Evolutionary conservation across 2,113 vertebrate species (phyloP).

Genomic region (Malurus alboscapulatus): DNA sequence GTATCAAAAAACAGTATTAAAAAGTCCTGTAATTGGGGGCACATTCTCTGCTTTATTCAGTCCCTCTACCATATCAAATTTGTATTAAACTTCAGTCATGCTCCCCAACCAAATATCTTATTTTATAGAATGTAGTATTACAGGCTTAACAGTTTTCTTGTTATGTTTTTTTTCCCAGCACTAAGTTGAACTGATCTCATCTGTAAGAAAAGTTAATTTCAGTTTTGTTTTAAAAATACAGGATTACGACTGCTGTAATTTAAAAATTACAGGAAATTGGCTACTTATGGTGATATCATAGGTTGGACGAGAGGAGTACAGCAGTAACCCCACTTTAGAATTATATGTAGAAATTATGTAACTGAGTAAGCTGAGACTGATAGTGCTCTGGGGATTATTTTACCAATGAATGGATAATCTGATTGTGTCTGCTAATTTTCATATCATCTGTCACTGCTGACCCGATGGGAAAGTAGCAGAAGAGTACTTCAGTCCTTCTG

Average conservation of each 20-base stretch:
- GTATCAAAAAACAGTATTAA: background rate
- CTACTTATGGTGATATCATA: background rate
- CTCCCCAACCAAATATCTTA: background rate
- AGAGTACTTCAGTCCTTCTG: background rate
- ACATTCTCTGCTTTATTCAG: background rate
- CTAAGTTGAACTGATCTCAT: background rate
- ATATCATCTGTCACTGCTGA: background rate
- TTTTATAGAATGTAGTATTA: background rate
- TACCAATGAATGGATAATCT: background rate
- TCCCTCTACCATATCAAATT: background rate
- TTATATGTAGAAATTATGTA: background rate
- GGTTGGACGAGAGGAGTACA: background rate
- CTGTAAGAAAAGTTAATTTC: background rate
- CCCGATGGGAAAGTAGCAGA: background rate
- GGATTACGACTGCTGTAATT: background rate
- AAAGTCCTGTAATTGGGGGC: background rate
- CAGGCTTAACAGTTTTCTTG: background rate
- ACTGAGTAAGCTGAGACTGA: fast-evolving
- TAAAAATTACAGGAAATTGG: background rate
- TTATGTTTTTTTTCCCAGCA: background rate
- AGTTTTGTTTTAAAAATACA: background rate
- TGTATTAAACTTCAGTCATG: background rate
- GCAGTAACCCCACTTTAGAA: background rate
- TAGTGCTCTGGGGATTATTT: background rate
- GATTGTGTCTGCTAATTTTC: background rate